Evolutionary conservation across 2,113 vertebrate species (phyloP).

Genomic region (Pangasianodon gigas): DNA sequence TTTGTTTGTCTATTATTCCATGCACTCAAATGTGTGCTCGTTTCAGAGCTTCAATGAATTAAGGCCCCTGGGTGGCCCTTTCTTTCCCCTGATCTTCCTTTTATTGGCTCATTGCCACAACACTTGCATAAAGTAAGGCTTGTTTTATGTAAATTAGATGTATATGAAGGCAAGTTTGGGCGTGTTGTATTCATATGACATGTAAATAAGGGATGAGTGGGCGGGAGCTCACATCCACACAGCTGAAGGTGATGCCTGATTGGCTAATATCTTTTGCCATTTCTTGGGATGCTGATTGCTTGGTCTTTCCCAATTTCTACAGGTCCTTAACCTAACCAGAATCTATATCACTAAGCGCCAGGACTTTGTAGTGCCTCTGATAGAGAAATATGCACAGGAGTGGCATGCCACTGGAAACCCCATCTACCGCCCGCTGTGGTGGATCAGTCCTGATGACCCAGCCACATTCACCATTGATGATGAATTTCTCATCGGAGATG

Average conservation of each 20-base stretch:
- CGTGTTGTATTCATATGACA: not conserved
- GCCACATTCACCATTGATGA: slow-evolving; percentile 79
- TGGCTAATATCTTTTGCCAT: not conserved
- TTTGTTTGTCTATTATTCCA: not conserved
- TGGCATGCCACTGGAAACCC: slow-evolving; percentile 76
- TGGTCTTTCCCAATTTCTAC: not conserved
- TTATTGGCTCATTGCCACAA: not conserved
- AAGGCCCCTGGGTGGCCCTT: not conserved
- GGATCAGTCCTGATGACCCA: slow-evolving; percentile 83
- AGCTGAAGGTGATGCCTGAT: not conserved
- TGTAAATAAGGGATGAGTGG: not conserved
- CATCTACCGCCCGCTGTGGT: slow-evolving; percentile 86
- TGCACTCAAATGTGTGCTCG: not conserved
- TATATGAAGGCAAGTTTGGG: not conserved
- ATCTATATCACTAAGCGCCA: slow-evolving; percentile 77
- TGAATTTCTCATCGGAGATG: slow-evolving; percentile 88
- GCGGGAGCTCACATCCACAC: not conserved
- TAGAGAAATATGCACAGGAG: slow-evolving; percentile 78
- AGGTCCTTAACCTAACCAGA: slow-evolving; percentile 84
- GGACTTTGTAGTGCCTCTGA: slow-evolving; percentile 78
- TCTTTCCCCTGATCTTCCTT: not conserved
- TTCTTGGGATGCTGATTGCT: not conserved
- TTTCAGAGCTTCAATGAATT: not conserved
- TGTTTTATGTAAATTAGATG: not conserved
- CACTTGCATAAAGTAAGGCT: not conserved